Base-by-base conservation (phyloP, 53 echinoderm and acorn worm genomes). In the Arbacia lixula region DNA sequence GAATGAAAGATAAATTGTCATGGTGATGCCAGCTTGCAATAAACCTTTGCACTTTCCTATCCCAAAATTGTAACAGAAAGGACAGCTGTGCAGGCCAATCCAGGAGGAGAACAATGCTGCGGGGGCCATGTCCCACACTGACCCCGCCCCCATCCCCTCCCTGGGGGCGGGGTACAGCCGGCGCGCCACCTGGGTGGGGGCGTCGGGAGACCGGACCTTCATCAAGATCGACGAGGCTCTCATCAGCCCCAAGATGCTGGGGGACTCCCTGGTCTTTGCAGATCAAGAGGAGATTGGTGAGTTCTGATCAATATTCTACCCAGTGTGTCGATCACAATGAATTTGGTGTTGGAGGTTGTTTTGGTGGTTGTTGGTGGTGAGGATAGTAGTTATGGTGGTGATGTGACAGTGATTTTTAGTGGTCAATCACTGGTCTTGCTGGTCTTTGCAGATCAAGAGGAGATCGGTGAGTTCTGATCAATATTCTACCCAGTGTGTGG, bases 191-290 rank as follows among this genome's bases (percentile, higher is more conserved):
- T 97, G 97, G 97, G 85, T 97, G 2, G 90, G 88, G 57, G 97
- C 97, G 46, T 87, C 87, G 16, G 90, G 97, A 19, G 94, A 97
- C 58, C 88, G 86, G 43, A 94, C 97, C 5, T 97, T 94, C 84
- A 67, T 97, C 32, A 97, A 97, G 72, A 89, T 97, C 21, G 97
- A 97, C 50, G 97, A 97, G 72, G 94, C 97, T 5, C 84, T 97
- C 29, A 92, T 97, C 60, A 94, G 89, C 60, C 94, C 94, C 2
- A 76, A 90, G 72, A 97, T 94, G 90, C 86, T 97, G 63, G 88
- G 87, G 26, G 90, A 94, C 68, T 94, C 97, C 3, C 81, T 89
- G 16, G 89, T 97, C n/a, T 97, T 97, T 92, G 97, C 97, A 25
- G 92, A 85, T 50, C 89, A 88, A 76, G 66, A 79, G 41, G 88